phyloP scores from a whole-genome alignment of 2,797 vertebrate species.

The Amblyraja radiata region DNA sequence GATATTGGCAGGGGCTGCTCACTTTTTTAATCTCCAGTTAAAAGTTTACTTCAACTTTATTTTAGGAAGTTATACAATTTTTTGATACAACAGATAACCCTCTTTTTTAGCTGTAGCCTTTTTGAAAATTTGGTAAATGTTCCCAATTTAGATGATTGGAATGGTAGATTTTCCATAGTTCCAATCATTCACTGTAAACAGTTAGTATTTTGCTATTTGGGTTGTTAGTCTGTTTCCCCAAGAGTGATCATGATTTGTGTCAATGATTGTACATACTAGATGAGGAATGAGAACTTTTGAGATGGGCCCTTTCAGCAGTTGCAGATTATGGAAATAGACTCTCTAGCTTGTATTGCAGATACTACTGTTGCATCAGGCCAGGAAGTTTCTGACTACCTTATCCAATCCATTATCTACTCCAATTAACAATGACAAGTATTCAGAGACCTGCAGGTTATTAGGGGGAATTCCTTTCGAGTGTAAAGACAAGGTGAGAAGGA shows the following conservation, averaged over 20 bases:
- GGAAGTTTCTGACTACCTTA: constrained; percentile 43
- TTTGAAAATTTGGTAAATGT: background rate
- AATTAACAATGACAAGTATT: constrained; percentile 41
- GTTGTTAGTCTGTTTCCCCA: background rate
- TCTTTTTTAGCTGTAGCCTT: background rate
- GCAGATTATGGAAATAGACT: constrained; percentile 15
- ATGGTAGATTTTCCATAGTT: background rate
- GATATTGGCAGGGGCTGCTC: background rate
- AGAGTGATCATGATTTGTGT: background rate
- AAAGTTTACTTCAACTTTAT: background rate
- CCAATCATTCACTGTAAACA: background rate
- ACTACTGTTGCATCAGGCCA: constrained; percentile 46
- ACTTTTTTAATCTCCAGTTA: background rate
- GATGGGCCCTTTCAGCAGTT: background rate
- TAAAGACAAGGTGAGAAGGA: constrained; percentile 41
- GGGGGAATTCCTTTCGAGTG: constrained; percentile 44
- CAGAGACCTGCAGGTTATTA: constrained; percentile 49
- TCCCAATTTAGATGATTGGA: background rate
- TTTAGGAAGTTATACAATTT: background rate
- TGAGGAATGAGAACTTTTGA: constrained; percentile 16
- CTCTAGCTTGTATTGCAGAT: constrained; percentile 44
- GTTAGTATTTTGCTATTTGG: background rate
- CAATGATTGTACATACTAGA: background rate
- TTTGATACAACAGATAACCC: background rate
- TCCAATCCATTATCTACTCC: constrained; percentile 45